These are phyloP conservation scores for Gisinianus flammeolus DNA, from an alignment of 2,888 invertebrate genomes.

Conservation along the genomic window DNA sequence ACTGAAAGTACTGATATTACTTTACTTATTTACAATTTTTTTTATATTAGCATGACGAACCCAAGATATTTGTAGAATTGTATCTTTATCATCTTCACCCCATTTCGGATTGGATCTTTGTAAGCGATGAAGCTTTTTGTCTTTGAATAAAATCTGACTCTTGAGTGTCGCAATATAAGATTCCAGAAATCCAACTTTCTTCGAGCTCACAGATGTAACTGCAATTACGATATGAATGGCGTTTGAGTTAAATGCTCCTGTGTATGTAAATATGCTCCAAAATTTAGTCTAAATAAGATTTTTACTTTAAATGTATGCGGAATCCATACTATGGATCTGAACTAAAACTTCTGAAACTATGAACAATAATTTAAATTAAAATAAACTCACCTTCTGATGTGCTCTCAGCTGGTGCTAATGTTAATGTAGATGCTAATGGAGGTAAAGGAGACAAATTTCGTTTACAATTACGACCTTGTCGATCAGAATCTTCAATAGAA, in stretches of 20 bases:
- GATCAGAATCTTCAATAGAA: too few species aligned
- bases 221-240: background rate
- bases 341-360: too few species aligned
- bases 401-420: too few species aligned
- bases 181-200: background rate
- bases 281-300: too few species aligned
- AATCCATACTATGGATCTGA: too few species aligned
- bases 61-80: background rate
- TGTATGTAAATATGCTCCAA: too few species aligned
- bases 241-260: background rate
- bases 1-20: background rate
- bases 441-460: too few species aligned
- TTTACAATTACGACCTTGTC: too few species aligned
- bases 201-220: background rate
- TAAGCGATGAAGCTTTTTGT: slow-evolving; percentile 8
- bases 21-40: background rate
- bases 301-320: too few species aligned
- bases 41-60: background rate
- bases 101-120: background rate
- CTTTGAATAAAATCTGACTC: slow-evolving; percentile 5
- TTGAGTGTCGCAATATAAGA: background rate
- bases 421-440: too few species aligned
- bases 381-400: too few species aligned
- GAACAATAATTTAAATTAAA: too few species aligned
- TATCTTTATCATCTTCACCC: background rate